Evolutionary conservation across 2,797 vertebrate genomes (phyloP), one percentile per base, ranked within the genome.

Genomic region (Phyllotis vaccarum): DNA sequence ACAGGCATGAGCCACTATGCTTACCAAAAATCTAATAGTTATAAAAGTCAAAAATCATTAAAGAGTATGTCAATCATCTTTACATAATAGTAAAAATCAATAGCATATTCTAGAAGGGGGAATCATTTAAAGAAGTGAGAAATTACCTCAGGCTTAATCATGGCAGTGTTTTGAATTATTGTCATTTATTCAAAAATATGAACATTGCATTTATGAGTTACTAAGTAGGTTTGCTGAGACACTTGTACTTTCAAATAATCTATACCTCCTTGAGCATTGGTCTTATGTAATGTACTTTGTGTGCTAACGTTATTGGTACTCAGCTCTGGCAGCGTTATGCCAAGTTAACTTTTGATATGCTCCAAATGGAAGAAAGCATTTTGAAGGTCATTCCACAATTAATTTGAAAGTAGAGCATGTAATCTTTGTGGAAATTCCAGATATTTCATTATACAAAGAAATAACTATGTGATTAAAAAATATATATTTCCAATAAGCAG

Each of bases 41-140:
- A 29, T 40, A 62, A 62, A 62, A 58, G 72, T 31, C 27, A 16
- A 2, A 76, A 83, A 46, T 58, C 6, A 34, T 8, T n/a, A n/a
- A 82, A 54, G 40, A 22, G 52, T 83, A 66, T 82, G 37, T 68
- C 27, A 29, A 31, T 17, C 22, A 8, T 54, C 16, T 81, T 89
- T 56, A 79, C 78, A 93, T 5, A 91, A 78, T 4, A 83, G 46
- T 72, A 83, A 94, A 88, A 91, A 60, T 12, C 86, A 92, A 94
- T 10, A 60, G 16, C 54, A 70, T 54, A 0, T 70, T 64, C 43
- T 58, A n/a, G 19, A 37, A 2, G 5, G 6, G 70, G 40, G 76
- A 82, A 2, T 16, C 19, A 76, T 82, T 21, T 60, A 76, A 76
- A 74, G 2, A 31, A 79, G 86, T 74, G 56, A 52, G 94, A 89